Evolutionary conservation across 1,140 invertebrate species (phyloP), one percentile per base, ranked within the genome.

Genomic region (Philopotamus ludificatus): DNA sequence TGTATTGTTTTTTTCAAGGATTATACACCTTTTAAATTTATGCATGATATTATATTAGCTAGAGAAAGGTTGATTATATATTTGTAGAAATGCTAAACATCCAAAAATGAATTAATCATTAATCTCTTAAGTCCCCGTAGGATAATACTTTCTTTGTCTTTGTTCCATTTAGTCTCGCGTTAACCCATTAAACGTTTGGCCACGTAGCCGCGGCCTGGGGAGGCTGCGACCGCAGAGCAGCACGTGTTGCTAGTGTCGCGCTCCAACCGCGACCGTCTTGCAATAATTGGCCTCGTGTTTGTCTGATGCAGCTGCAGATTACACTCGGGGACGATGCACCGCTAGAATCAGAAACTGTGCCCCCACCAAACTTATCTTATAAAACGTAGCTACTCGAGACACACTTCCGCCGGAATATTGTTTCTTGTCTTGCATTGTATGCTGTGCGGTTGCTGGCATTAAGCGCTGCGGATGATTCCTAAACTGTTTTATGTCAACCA

Each of bases 331-430:
- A n/a, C n/a, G n/a, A 57, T 16, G 39, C 39, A 39, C 26, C 54
- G 42, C 54, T 42, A 26, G 47, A 62, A 62, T 51, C 51, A 63
- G 28, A 8, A 63, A 63, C 61, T 54, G 55, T 16, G 41, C 12
- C 45, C 50, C 34, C 55, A 51, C 23, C 12, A 41, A 63, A 63
- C 28, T 63, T 63, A 51, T 63, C 49, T 25, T 22, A 63, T 53
- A 63, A 53, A 63, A 63, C 15, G 39, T 42, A 42, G 23, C 54
- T n/a, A 3, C 42, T 34, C 28, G 12, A 9, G 18, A 42, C n/a
- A n/a, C n/a, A 25, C 18, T 42, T 16, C 3, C 34, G 41, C 9
- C n/a, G 50, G 20, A 57, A 7, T 28, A 28, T 57, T 57, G n/a
- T n/a, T 53, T n/a, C 25, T 53, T 53, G 28, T 22, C 3, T 28